A percentile compares a stretch with the other conserved stretches of the same genome.
Conservation (phyloP, 37 sponge, comb jelly and placozoan species). For the Mnemiopsis leidyi region DNA sequence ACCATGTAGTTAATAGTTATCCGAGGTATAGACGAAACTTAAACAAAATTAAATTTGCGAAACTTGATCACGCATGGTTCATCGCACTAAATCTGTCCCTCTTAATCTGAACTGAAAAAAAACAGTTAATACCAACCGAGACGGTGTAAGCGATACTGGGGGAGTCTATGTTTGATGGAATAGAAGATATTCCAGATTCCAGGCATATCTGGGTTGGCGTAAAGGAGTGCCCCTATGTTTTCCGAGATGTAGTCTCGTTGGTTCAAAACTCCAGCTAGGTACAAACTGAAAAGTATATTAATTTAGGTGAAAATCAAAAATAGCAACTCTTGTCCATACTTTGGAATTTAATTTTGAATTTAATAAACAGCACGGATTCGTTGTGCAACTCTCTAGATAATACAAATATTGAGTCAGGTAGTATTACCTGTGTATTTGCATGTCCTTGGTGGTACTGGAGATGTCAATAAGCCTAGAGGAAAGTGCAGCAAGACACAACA, state of each 20-base stretch:
- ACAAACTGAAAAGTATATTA: not conserved
- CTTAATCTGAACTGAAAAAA: too few species aligned
- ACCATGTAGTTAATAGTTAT: too few species aligned
- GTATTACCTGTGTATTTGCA: not conserved
- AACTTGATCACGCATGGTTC: too few species aligned
- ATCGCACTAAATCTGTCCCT: too few species aligned
- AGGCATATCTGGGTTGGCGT: not conserved
- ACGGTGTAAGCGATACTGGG: not conserved
- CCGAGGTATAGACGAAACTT: too few species aligned
- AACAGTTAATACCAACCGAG: not conserved
- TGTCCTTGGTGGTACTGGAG: not conserved
- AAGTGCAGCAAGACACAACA: not conserved
- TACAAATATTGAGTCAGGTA: too few species aligned
- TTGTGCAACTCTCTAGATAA: too few species aligned
- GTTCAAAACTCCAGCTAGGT: not conserved
- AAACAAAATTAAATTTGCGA: too few species aligned
- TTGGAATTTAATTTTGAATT: too few species aligned
- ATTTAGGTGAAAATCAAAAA: too few species aligned
- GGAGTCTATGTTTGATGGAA: not conserved
- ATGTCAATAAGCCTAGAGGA: not conserved
- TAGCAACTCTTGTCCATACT: too few species aligned
- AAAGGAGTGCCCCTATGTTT: not conserved
- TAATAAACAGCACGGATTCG: too few species aligned
- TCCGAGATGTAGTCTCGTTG: not conserved
- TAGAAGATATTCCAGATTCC: slow-evolving; percentile 39